phyloP scores from a whole-genome alignment of 2,797 vertebrate genomes.

The Taeniopygia guttata region DNA sequence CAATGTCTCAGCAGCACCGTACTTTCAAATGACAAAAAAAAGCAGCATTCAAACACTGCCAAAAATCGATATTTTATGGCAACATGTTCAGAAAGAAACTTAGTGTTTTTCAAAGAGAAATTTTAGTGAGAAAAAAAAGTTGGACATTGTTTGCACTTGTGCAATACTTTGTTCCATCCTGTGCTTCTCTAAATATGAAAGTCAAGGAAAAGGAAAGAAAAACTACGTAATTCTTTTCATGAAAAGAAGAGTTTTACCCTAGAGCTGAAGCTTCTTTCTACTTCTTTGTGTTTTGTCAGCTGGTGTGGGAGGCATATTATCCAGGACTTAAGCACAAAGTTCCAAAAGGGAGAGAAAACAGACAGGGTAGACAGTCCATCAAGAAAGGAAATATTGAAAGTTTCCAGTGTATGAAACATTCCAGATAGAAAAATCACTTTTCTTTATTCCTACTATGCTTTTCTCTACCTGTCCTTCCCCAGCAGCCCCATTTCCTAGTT shows the following conservation, averaged over 20 bases:
- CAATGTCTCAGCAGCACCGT: background rate
- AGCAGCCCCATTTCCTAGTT: background rate
- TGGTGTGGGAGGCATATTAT: background rate
- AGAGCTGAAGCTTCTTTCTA: background rate
- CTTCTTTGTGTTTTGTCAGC: constrained; percentile 41
- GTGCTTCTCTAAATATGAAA: background rate
- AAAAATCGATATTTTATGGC: background rate
- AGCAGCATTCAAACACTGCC: background rate
- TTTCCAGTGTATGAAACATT: background rate
- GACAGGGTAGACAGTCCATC: background rate
- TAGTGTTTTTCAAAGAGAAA: background rate
- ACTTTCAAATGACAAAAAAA: background rate
- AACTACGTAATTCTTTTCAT: constrained; percentile 10
- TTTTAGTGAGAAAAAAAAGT: background rate
- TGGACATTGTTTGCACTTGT: background rate
- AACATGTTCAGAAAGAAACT: background rate
- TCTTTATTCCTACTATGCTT: background rate
- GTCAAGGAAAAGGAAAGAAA: background rate
- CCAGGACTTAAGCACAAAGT: background rate
- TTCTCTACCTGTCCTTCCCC: background rate
- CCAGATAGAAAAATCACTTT: background rate
- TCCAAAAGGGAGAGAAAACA: constrained; percentile 22
- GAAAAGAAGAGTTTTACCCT: background rate
- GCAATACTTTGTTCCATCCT: background rate
- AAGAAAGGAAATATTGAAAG: background rate